These are phyloP conservation scores for Philaethria dido DNA, from an alignment of 2,888 invertebrate species.

Conservation along the genomic window DNA sequence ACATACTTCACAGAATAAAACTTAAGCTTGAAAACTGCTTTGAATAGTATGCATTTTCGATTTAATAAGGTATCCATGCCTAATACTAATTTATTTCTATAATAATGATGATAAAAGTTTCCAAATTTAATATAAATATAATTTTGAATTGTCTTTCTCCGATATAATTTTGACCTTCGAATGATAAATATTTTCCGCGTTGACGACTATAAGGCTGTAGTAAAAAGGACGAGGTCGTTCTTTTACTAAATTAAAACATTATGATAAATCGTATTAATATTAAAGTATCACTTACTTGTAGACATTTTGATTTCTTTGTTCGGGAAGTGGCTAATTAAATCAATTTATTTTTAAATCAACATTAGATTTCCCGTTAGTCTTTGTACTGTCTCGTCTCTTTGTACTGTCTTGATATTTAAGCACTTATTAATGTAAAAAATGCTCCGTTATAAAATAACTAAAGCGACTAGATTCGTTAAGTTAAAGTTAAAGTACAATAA, in stretches of 20 bases:
- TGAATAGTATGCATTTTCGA: too few species aligned
- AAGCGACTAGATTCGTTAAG: conserved; percentile 81
- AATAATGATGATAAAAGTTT: neutral
- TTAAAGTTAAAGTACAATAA: conserved; percentile 75
- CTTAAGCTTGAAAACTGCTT: too few species aligned
- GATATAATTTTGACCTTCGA: conserved; percentile 27
- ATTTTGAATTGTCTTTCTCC: conserved; percentile 17
- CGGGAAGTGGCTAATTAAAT: conserved; percentile 71
- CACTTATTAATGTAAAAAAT: conserved; percentile 66
- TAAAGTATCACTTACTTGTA: conserved; percentile 65
- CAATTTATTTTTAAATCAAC: conserved; percentile 76
- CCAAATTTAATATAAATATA: conserved; percentile 5
- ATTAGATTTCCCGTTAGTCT: conserved; percentile 68
- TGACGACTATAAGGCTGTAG: conserved; percentile 28
- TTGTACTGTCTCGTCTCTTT: conserved; percentile 74
- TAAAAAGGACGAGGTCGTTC: conserved; percentile 34
- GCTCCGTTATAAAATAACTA: conserved; percentile 78
- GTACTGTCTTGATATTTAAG: conserved; percentile 61
- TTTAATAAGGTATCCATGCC: neutral
- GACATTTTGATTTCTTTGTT: conserved; percentile 67
- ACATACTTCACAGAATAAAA: too few species aligned
- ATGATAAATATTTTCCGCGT: conserved; percentile 32
- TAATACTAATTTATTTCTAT: neutral
- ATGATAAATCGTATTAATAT: neutral
- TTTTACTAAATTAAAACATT: conserved; percentile 15